Evolutionary conservation across 2,797 vertebrate genomes (phyloP), one percentile per base, ranked within the genome.

Genomic region (Intellagama lesueurii): DNA sequence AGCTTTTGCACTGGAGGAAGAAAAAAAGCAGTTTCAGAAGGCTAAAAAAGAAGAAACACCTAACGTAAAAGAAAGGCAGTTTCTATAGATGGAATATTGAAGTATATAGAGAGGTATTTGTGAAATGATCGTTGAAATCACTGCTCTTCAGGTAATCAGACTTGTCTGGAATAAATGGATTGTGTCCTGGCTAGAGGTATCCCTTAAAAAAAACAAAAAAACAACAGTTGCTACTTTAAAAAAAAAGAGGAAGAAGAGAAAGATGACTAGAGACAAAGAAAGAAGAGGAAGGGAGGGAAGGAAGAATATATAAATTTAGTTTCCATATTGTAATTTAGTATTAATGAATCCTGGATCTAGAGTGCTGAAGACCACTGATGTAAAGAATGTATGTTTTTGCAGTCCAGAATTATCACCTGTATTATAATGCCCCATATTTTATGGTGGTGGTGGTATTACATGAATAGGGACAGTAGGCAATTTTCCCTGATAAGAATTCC

Each of bases 1-100:
- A 95, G 91, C 91, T 91, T 90, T 91, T 87, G 90, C 84, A 91
- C 92, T 73, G 1, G 90, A 91, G 82, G 28, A 75, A 88, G 88
- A 94, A 79, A 90, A 92, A 90, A 92, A 91, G 28, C 1, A 90
- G 89, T 89, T 94, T 91, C 70, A 91, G 24, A 1, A n/a, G 2
- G 1, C 49, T 26, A 85, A 92, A 94, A 91, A 93, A 76, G 78
- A 30, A 87, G 86, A 8, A 72, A 81, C 94, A 94, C 91, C 91
- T 91, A 64, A 89, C 73, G 88, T 93, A 92, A 80, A 84, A 94
- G 81, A 79, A 47, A 44, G 56, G 83, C 47, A 7, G 24, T n/a
- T 95, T 92, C 89, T 77, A 52, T 7, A 0, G 70, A 19, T 78
- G 79, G 87, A 64, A 92, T 87, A 89, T 87, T 70, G 82, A 60